Conservation (phyloP, 2,797 vertebrate genomes). For the Cephalopachus bancanus region DNA sequence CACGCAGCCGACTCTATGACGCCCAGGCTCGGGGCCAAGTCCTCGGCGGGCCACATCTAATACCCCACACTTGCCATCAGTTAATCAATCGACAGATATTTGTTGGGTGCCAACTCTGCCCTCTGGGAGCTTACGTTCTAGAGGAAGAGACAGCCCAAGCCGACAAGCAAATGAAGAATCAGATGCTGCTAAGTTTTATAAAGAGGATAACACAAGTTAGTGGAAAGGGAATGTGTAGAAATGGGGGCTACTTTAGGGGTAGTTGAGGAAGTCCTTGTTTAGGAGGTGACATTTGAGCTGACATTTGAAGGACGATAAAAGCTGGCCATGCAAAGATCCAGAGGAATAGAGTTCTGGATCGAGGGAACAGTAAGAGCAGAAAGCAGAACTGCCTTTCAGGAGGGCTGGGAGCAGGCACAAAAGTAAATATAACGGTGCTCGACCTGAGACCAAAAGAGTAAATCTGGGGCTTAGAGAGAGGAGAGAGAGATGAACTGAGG, state of each 20-base stretch:
- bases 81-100: not conserved
- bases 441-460: not conserved
- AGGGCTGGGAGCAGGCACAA: not conserved
- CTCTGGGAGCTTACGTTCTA: not conserved
- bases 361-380: not conserved
- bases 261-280: not conserved
- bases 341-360: not conserved
- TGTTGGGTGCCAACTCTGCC: constrained; percentile 34
- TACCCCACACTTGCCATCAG: not conserved
- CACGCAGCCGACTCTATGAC: not conserved
- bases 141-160: not conserved
- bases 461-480: not conserved
- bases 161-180: not conserved
- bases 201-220: not conserved
- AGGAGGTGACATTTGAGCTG: not conserved
- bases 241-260: not conserved
- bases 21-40: not conserved
- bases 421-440: not conserved
- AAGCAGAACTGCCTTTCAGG: not conserved
- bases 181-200: not conserved
- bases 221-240: not conserved
- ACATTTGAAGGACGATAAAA: not conserved
- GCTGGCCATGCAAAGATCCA: not conserved
- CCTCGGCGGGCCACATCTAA: not conserved
- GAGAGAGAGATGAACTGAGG: not conserved